A percentile compares a stretch with the other conserved stretches of the same genome.
Evolutionary conservation across 1,140 invertebrate genomes (phyloP).

Genomic region (Pogonognathellus flavescens): DNA sequence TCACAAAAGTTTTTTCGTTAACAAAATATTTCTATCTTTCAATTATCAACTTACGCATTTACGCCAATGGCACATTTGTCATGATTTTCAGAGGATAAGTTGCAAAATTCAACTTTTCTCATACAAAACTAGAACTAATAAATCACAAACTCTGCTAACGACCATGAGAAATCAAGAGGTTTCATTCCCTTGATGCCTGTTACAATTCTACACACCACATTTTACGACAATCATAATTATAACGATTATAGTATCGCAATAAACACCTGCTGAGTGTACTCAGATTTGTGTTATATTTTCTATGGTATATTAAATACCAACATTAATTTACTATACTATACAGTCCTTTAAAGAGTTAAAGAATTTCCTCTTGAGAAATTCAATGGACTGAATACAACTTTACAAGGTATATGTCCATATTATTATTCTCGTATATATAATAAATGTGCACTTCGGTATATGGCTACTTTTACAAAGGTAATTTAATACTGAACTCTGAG

Average conservation of each 20-base stretch:
- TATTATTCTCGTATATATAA: too few relatives aligned
- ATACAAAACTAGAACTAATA: neutral
- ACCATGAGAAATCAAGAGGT: slow-evolving; percentile 33
- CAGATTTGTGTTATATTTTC: neutral
- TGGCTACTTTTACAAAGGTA: too few relatives aligned
- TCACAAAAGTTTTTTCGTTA: slow-evolving; percentile 2
- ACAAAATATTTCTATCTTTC: slow-evolving; percentile 2
- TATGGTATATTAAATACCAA: too few relatives aligned
- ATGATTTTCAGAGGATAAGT: slow-evolving; percentile 33
- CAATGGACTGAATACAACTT: too few relatives aligned
- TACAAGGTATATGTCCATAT: too few relatives aligned
- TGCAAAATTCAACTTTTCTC: slow-evolving; percentile 30
- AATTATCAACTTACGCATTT: slow-evolving; percentile 14
- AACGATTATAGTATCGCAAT: slow-evolving; percentile 10
- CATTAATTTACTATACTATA: too few relatives aligned
- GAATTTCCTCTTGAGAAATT: slow-evolving; percentile 10
- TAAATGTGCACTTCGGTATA: too few relatives aligned
- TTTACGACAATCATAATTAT: slow-evolving; percentile 17
- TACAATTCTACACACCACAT: slow-evolving; percentile 25
- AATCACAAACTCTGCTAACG: slow-evolving; percentile 14
- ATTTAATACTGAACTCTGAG: too few relatives aligned
- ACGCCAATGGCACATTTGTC: neutral
- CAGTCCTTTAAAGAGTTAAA: slow-evolving; percentile 6
- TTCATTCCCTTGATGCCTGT: slow-evolving; percentile 34
- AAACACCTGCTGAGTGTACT: slow-evolving; percentile 21